Evolutionary conservation across 1,140 invertebrate species (phyloP), one percentile per base, ranked within the genome.

Genomic region (Acyrthosiphon pisum): DNA sequence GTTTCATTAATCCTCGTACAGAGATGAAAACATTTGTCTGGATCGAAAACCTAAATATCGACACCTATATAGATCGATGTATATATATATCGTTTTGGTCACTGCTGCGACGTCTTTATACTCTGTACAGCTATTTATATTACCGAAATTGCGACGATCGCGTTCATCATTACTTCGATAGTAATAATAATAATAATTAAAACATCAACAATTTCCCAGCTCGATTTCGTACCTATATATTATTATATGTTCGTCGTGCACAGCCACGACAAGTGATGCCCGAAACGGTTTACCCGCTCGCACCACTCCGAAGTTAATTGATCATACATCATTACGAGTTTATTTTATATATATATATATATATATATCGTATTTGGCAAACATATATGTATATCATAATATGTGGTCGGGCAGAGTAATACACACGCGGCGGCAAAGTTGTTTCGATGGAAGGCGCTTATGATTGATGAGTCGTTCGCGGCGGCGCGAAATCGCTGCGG

Each of bases 291-390:
- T 46, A 68, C 56, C 6, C 56, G 48, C 2, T 0, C n/a, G 1
- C 90, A 7, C 44, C 44, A 83, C 46, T 48, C n/a, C 8, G 44
- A 50, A 76, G 68, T 91, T 91, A 91, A 91, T 91, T 91, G 90
- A 91, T 91, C 90, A 81, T 91, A 91, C 68, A 91, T 91, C 68
- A 91, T 83, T 91, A 91, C 90, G 90, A 48, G 37, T 44, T 76
- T 76, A 68, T 60, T 30, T 30, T n/a, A 26, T 30, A 60, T 60
- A 30, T 83, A 22, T 83, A 9, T 83, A n/a, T n/a, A n/a, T n/a
- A n/a, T n/a, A 60, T 60, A 35, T 83, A 37, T 83, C 35, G 23
- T n/a, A n/a, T n/a, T 68, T n/a, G 11, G 9, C 30, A 68, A 30
- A 68, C 30, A n/a, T 30, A 68, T 68, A n/a, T 30, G 30, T n/a